phyloP scores from a whole-genome alignment of 30 jellyfish, hydroid and myxozoan genomes.

The Aurelia aurita region DNA sequence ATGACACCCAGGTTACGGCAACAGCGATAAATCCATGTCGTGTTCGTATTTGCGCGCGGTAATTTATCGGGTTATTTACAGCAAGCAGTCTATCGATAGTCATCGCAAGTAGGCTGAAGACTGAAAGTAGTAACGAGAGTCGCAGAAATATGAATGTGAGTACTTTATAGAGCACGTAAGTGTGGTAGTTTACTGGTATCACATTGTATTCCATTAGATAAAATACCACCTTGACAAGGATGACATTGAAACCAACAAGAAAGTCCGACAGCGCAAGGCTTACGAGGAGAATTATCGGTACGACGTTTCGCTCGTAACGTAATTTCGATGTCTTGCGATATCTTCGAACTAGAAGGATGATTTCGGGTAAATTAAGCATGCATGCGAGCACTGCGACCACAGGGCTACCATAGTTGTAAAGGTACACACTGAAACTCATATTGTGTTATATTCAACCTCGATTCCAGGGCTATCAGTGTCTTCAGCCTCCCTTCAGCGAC shows the following conservation, averaged over 20 bases:
- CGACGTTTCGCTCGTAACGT: constrained; percentile 26
- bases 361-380: constrained; percentile 55
- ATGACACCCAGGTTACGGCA: constrained; percentile 44
- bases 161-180: background rate
- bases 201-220: constrained; percentile 1
- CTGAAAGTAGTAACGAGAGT: constrained; percentile 57
- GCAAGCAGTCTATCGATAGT: constrained; percentile 60
- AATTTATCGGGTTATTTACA: constrained; percentile 27
- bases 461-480: no score
- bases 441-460: no score
- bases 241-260: constrained; percentile 52
- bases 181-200: background rate
- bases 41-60: constrained; percentile 31
- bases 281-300: constrained; percentile 32
- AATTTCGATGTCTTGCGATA: constrained; percentile 14
- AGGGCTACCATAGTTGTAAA: constrained; percentile 69
- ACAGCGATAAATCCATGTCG: constrained; percentile 27
- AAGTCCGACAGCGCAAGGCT: constrained; percentile 72
- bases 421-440: constrained; percentile 28
- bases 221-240: constrained; percentile 34
- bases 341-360: constrained; percentile 19
- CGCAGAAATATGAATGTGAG: constrained; percentile 50
- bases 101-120: constrained; percentile 50
- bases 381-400: constrained; percentile 64
- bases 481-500: no score